Evolutionary conservation across 2,113 vertebrate genomes (phyloP).

Genomic region (Myodes glareolus): DNA sequence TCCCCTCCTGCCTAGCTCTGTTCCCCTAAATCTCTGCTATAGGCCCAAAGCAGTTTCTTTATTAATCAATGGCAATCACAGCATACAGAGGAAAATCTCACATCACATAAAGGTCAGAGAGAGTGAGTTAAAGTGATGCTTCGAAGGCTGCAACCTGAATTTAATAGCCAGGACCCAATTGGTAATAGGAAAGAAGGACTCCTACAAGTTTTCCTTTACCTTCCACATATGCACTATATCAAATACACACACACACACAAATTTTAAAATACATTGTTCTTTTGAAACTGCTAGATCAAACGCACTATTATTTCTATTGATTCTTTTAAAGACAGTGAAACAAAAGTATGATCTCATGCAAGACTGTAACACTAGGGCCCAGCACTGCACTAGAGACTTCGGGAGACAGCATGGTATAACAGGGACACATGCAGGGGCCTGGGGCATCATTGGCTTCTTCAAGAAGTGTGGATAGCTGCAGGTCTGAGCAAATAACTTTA

Average conservation of each 20-base stretch:
- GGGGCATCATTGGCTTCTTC: neutral
- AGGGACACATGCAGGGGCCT: too few species aligned
- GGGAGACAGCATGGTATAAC: too few species aligned
- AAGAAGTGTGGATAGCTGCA: neutral
- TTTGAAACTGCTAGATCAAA: neutral
- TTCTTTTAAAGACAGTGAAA: neutral
- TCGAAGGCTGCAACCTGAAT: neutral
- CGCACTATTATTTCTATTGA: neutral
- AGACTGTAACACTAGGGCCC: too few species aligned
- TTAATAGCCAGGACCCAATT: too few species aligned
- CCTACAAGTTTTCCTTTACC: neutral
- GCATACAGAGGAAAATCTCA: too few species aligned
- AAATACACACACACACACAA: neutral
- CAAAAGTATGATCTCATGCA: neutral
- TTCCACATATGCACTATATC: neutral
- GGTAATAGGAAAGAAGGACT: neutral
- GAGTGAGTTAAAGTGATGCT: neutral
- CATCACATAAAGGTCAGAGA: too few species aligned
- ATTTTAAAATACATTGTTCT: neutral
- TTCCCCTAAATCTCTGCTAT: too few species aligned
- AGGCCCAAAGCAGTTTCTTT: too few species aligned
- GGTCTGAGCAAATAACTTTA: neutral
- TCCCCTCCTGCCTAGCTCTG: too few species aligned
- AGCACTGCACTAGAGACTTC: accelerated
- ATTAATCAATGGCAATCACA: too few species aligned